Evolutionary conservation across 2,888 invertebrate genomes (phyloP), one percentile per base, ranked within the genome.

Genomic region (Apocheima hispidaria): DNA sequence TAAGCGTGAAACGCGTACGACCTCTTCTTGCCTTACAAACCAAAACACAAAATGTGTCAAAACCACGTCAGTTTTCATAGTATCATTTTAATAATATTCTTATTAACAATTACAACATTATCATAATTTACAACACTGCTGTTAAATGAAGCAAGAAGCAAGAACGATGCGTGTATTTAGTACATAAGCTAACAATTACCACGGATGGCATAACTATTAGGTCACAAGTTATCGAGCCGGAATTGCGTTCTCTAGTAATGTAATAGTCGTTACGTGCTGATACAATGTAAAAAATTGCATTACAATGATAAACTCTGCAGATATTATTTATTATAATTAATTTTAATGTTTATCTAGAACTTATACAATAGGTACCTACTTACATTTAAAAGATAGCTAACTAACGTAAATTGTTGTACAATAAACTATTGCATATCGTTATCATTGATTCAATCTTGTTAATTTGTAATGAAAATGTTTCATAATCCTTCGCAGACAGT

Each of bases 121-220:
- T 49, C 16, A 6, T 41, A 50, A 43, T 36, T 57, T 21, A 26
- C 26, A 30, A 23, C 38, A 38, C 14, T 20, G 10, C 28, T 23
- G 54, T 50, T 43, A 54, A 54, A 50, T 60, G 43, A 54, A 50
- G 54, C 43, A 54, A 60, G 49, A 38, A 43, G 7, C n/a, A n/a
- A n/a, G n/a, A n/a, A n/a, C 4, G 21, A 23, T 49, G 53, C 43
- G 54, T 50, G 54, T 53, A 38, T 50, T 50, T 43, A 54, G 35
- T 53, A 21, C 49, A 50, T 36, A n/a, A 60, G 35, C 50, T 50
- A 54, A 60, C 41, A 26, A 54, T 50, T 60, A 51, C 60, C 23
- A 14, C n/a, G 38, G 36, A 28, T 60, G 60, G 50, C 60, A 55
- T 60, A 60, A 55, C 50, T 50, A 38, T 60, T 60, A 60, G 60